phyloP scores from a whole-genome alignment of 2,888 invertebrate species.

The Drosophila meridionalis region DNA sequence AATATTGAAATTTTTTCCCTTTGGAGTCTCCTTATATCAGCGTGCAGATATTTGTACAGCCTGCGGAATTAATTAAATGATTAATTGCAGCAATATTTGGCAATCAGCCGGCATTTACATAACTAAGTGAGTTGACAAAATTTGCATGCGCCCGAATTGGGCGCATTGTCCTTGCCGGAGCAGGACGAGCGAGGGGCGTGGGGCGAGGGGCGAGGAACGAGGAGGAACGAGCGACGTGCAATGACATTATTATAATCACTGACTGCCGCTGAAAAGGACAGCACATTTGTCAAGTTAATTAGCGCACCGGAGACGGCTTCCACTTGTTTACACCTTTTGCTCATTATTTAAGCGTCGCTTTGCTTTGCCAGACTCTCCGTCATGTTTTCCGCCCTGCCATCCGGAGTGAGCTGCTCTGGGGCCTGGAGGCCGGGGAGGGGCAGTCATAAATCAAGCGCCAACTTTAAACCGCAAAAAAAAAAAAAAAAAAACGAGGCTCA shows the following conservation, averaged over 20 bases:
- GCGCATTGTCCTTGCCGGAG: not conserved
- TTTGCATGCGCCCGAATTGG: constrained; percentile 17
- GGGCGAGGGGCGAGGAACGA: not conserved
- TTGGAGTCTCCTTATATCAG: not conserved
- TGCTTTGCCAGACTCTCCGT: constrained; percentile 1
- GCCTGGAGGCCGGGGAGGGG: not conserved
- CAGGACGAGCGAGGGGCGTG: not conserved
- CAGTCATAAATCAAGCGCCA: constrained; percentile 53
- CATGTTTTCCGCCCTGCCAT: not conserved
- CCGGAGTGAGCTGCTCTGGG: not conserved
- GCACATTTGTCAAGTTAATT: constrained; percentile 74
- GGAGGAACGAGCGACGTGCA: not conserved
- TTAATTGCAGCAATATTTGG: constrained; percentile 38
- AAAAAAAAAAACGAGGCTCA: not conserved
- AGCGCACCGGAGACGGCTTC: constrained; percentile 49
- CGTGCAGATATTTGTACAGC: not conserved
- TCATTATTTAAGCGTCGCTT: constrained; percentile 65
- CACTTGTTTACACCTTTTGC: constrained; percentile 71
- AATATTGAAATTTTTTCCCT: not conserved
- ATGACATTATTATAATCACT: constrained; percentile 8
- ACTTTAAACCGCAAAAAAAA: constrained; percentile 34
- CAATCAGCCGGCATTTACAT: constrained; percentile 33
- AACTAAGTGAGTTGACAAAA: constrained; percentile 17
- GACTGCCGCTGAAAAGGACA: constrained; percentile 24
- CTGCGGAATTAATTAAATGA: constrained; percentile 23